Conservation (phyloP, 2,888 invertebrate species). For the Tupiocoris notatus region DNA sequence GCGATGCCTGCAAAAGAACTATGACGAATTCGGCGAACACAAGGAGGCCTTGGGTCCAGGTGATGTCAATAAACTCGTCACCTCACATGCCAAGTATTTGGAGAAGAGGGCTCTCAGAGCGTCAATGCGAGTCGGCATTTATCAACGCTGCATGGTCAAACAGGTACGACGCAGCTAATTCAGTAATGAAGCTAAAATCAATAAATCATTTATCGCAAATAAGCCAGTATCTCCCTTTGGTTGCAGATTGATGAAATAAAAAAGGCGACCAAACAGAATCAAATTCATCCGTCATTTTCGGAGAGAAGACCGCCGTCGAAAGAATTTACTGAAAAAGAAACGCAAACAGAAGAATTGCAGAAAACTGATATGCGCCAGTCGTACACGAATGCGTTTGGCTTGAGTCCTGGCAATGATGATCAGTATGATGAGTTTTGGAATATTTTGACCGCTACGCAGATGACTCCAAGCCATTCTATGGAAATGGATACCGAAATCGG, state of each 20-base stretch:
- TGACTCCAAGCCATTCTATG: background rate
- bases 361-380: conserved; percentile 7
- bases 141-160: conserved; percentile 49
- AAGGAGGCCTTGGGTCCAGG: background rate
- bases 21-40: conserved; percentile 42
- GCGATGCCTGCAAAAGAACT: conserved; percentile 46
- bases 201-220: background rate
- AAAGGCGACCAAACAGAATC: conserved; percentile 37
- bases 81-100: conserved; percentile 47
- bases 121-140: conserved; percentile 50
- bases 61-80: conserved; percentile 8
- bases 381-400: conserved; percentile 16
- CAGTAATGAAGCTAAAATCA: no score
- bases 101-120: conserved; percentile 50
- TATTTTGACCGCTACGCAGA: conserved; percentile 41
- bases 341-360: conserved; percentile 42
- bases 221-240: background rate
- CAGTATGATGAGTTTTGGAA: conserved; percentile 41
- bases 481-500: background rate
- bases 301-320: background rate
- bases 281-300: conserved; percentile 26
- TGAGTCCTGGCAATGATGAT: conserved; percentile 2
- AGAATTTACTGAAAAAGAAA: conserved; percentile 28
- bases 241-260: conserved; percentile 45
- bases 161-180: conserved; percentile 50